Percentiles rank a stretch among this genome's conserved stretches.
Conservation (phyloP, 2,113 vertebrate species). For the Empidonax alnorum region DNA sequence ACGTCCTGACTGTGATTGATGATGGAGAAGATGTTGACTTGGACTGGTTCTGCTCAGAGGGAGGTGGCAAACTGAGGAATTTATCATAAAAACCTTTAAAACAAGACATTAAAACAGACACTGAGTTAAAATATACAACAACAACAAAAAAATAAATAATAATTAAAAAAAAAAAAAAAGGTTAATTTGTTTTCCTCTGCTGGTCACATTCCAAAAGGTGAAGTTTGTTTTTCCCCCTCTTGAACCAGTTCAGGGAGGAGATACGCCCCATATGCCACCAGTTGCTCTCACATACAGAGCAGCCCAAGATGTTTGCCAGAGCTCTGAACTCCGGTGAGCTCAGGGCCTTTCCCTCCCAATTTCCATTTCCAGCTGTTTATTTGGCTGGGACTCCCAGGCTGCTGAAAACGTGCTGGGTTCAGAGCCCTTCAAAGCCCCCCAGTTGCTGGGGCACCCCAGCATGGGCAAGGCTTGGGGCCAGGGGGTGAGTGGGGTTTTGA, state of each 20-base stretch:
- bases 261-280: constrained; percentile 12
- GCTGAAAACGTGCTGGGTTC: constrained; percentile 40
- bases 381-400: constrained; percentile 8
- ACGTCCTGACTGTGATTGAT: not conserved
- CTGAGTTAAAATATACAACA: constrained; percentile 10
- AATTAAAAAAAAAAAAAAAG: not conserved
- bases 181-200: constrained; percentile 70
- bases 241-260: constrained; percentile 24
- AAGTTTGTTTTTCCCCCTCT: constrained; percentile 58
- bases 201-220: constrained; percentile 33
- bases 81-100: constrained; percentile 16
- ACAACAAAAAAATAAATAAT: not conserved
- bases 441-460: not conserved
- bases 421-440: not conserved
- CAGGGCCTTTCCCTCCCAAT: not conserved
- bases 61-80: constrained; percentile 26
- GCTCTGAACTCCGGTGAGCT: not conserved
- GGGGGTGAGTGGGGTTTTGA: not conserved
- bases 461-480: not conserved
- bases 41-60: not conserved
- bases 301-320: constrained; percentile 23
- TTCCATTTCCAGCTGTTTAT: constrained; percentile 38
- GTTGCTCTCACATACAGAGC: not conserved
- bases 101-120: constrained; percentile 36
- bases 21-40: not conserved